These are phyloP conservation scores for Hippocampus barbouri DNA, from an alignment of 2,113 vertebrate genomes.

Conservation along the genomic window DNA sequence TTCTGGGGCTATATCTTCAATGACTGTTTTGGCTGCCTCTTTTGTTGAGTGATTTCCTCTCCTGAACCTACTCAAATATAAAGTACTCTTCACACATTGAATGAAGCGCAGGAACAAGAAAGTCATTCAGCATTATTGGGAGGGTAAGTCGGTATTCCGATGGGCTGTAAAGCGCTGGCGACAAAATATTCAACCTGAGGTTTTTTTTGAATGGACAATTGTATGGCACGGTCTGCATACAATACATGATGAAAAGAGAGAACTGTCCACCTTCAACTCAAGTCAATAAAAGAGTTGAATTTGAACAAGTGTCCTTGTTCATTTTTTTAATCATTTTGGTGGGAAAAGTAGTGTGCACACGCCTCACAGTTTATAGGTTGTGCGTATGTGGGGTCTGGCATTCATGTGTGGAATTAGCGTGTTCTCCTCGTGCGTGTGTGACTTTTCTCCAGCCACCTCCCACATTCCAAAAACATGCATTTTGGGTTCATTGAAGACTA, in stretches of 20 bases:
- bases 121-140: conserved; percentile 36
- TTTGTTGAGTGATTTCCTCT: conserved; percentile 27
- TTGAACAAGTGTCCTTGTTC: conserved; percentile 46
- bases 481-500: too few species aligned
- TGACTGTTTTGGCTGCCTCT: conserved; percentile 30
- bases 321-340: conserved; percentile 12
- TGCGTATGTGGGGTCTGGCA: background rate
- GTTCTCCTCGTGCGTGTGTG: too few species aligned
- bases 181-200: conserved; percentile 26
- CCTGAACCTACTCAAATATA: conserved; percentile 31
- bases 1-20: conserved; percentile 31
- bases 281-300: conserved; percentile 71
- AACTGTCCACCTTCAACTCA: conserved; percentile 70
- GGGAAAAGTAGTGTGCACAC: background rate
- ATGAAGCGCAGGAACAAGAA: conserved; percentile 49
- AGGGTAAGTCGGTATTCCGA: conserved; percentile 34
- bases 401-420: too few species aligned
- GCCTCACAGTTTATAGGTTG: background rate
- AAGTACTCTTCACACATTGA: conserved; percentile 38
- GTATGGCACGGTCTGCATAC: conserved; percentile 46
- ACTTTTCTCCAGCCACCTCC: too few species aligned
- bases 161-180: conserved; percentile 31
- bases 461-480: too few species aligned
- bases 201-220: conserved; percentile 33
- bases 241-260: conserved; percentile 65